Conservation (phyloP, 37 sponge, comb jelly and placozoan genomes). For the Cliona cf. orientalis region DNA sequence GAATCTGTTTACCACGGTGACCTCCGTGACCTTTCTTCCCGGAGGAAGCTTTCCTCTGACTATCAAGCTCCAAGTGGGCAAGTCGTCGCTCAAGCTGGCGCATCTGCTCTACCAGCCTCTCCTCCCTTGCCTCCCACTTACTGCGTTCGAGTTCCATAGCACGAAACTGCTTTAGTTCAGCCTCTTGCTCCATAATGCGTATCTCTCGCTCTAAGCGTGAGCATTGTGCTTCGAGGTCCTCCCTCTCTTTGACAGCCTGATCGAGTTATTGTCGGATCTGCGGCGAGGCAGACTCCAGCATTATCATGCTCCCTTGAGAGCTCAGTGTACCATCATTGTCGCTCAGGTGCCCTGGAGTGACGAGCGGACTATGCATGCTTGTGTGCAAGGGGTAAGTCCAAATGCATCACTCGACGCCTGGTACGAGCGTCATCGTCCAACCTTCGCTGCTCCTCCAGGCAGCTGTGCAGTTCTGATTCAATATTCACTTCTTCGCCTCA, state of each 20-base stretch:
- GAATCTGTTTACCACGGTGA: too few species aligned
- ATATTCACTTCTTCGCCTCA: neutral
- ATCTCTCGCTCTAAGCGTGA: too few species aligned
- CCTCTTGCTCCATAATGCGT: neutral
- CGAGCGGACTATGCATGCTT: neutral
- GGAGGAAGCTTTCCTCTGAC: too few species aligned
- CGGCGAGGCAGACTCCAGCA: neutral
- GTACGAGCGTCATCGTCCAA: neutral
- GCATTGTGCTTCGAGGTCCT: neutral
- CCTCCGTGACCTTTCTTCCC: too few species aligned
- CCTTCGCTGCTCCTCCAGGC: neutral
- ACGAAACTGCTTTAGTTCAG: constrained; percentile 15
- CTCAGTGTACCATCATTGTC: too few species aligned
- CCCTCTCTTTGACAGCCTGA: neutral
- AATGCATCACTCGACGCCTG: neutral
- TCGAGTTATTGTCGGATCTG: neutral
- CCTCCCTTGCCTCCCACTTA: constrained; percentile 44
- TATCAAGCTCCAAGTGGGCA: too few species aligned
- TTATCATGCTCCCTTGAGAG: neutral
- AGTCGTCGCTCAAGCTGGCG: too few species aligned
- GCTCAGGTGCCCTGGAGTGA: neutral
- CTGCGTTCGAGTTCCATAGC: constrained; percentile 21
- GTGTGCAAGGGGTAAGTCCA: neutral
- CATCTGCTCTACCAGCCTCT: neutral
- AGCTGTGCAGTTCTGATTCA: neutral